A percentile compares a stretch with the other conserved stretches of the same genome.
These are phyloP conservation scores for Parochlus steinenii DNA, from an alignment of 2,888 invertebrate genomes.

Conservation along the genomic window DNA sequence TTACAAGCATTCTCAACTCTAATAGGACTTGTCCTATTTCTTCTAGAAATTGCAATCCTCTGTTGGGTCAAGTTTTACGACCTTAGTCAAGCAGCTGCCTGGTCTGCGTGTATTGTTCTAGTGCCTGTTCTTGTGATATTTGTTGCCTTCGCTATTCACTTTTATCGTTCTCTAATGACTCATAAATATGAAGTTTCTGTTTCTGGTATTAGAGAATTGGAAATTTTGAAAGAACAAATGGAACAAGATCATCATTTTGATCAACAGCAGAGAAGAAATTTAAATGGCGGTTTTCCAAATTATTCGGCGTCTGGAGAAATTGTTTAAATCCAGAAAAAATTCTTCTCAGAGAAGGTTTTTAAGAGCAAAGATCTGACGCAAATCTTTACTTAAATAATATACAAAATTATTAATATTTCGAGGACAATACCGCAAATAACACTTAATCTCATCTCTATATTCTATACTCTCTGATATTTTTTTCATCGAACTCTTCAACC, in stretches of 20 bases:
- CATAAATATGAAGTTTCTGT: constrained; percentile 84
- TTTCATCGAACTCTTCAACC: too few species aligned
- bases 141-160: constrained; percentile 85
- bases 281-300: constrained; percentile 27
- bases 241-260: constrained; percentile 50
- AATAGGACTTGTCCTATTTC: constrained; percentile 79
- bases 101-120: constrained; percentile 78
- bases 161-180: constrained; percentile 81
- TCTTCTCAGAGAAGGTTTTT: too few species aligned
- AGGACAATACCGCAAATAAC: too few species aligned
- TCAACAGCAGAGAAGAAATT: constrained; percentile 22
- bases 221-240: constrained; percentile 70
- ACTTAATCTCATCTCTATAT: too few species aligned
- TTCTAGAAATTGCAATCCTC: constrained; percentile 87
- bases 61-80: constrained; percentile 97
- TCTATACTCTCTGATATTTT: too few species aligned
- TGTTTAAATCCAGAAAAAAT: too few species aligned
- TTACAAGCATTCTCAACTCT: constrained; percentile 93
- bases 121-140: constrained; percentile 83
- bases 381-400: too few species aligned
- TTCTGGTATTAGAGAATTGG: constrained; percentile 69
- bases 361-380: too few species aligned
- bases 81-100: constrained; percentile 63
- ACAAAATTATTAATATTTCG: too few species aligned
- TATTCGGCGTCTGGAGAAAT: constrained; percentile 23